Base-by-base conservation (phyloP, 2,797 vertebrate genomes). In the Anableps anableps region DNA sequence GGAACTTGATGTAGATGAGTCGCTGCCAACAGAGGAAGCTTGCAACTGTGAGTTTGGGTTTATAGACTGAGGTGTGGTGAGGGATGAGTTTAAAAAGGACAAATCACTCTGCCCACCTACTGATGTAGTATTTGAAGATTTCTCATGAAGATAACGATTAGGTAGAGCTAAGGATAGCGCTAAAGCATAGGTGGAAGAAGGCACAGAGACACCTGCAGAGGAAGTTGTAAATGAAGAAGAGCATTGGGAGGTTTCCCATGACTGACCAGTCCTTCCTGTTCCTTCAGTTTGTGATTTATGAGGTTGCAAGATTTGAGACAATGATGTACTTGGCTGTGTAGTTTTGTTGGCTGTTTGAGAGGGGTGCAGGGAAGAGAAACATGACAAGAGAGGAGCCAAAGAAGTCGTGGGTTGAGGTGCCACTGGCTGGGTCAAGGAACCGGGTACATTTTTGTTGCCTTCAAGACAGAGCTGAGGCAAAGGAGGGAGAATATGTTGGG, bases 391-490 rank as follows among this genome's bases (percentile, higher is more conserved):
- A 77, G 95, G 95, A 78, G 95, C 89, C 50, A 95, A 91, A 53
- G 95, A 94, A 23, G 91, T 90, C 36, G 91, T 68, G 19, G 94
- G 83, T 82, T 92, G 81, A 75, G 88, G 0, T 80, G 81, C 78
- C 80, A 80, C 34, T 80, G 85, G 11, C 78, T 91, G 83, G 83
- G 83, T 55, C 84, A 88, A 17, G 83, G 94, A 92, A 71, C 85
- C 92, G 7, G 87, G 72, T 86, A 94, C 74, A 77, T 90, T 84
- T 83, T 94, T 92, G 76, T 85, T 91, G 55, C 95, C 94, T 66
- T 97, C 97, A 86, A 97, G 83, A 51, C 96, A 96, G 53, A 97
- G 94, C 87, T 96, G 95, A 73, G 95, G 93, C 87, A 95, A 80
- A 0, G 95, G 85, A 48, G 94, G 85, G 2, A 96, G 88, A 66